Percentiles rank a stretch among this genome's conserved stretches.
Evolutionary conservation across 2,797 vertebrate species (phyloP).

Genomic region (Amblyraja radiata): DNA sequence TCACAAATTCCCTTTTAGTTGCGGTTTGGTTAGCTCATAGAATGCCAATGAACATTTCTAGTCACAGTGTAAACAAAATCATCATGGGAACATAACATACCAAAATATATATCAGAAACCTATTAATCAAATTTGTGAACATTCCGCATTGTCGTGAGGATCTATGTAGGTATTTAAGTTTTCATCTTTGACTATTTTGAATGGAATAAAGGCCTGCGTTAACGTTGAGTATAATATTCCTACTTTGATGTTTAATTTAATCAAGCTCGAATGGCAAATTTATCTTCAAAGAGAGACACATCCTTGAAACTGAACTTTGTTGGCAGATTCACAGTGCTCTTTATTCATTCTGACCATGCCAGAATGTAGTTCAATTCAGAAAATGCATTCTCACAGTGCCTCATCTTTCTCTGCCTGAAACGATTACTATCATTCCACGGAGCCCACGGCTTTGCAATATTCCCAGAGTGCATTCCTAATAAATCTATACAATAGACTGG

Average conservation of each 20-base stretch:
- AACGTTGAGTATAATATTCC: slow-evolving; percentile 17
- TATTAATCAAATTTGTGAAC: not conserved
- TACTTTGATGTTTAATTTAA: slow-evolving; percentile 7
- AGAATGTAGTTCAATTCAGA: not conserved
- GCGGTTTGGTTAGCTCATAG: not conserved
- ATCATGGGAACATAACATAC: not conserved
- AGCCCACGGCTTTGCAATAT: not conserved
- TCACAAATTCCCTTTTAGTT: not conserved
- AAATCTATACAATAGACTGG: not conserved
- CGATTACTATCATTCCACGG: not conserved
- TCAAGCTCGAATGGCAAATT: not conserved
- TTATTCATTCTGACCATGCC: not conserved
- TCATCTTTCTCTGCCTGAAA: not conserved
- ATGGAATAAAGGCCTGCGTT: not conserved
- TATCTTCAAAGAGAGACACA: not conserved
- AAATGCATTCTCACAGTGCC: not conserved
- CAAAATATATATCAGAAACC: not conserved
- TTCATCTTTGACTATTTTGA: not conserved
- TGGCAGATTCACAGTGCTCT: not conserved
- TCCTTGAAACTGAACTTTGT: not conserved
- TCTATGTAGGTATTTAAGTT: not conserved
- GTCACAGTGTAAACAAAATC: not conserved
- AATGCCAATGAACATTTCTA: not conserved
- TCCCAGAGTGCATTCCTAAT: not conserved
- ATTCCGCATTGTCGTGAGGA: not conserved